phyloP scores from a whole-genome alignment of 2,888 invertebrate species.

The Papilio elwesi region DNA sequence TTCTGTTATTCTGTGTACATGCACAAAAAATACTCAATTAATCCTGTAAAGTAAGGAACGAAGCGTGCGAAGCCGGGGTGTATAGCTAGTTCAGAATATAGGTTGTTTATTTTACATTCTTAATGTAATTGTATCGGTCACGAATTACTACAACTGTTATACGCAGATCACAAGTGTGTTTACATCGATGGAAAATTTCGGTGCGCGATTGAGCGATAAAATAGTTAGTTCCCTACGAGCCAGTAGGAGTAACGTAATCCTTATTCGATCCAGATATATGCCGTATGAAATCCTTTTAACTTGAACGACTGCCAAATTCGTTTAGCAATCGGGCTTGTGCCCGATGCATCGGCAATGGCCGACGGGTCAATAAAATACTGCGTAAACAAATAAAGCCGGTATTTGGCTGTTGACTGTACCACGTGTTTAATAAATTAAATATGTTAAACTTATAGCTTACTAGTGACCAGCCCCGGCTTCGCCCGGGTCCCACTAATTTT shows the following conservation, averaged over 20 bases:
- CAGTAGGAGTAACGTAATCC: background rate
- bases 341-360: background rate
- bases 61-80: too few species aligned
- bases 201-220: constrained; percentile 6
- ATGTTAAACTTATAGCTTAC: background rate
- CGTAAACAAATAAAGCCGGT: constrained; percentile 7
- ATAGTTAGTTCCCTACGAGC: background rate
- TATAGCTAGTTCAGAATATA: too few species aligned
- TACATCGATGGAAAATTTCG: constrained; percentile 10
- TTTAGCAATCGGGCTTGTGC: background rate
- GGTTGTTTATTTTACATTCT: too few species aligned
- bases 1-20: too few species aligned
- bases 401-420: background rate
- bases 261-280: background rate
- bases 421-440: constrained; percentile 1
- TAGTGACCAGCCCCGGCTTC: too few species aligned
- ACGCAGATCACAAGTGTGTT: background rate
- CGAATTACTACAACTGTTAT: too few species aligned
- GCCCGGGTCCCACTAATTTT: too few species aligned
- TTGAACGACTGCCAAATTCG: constrained; percentile 4
- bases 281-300: constrained; percentile 7
- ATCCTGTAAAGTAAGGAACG: too few species aligned
- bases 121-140: too few species aligned
- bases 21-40: too few species aligned
- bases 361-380: background rate